Percentiles rank a stretch among this genome's conserved stretches.
phyloP scores from a whole-genome alignment of 1,140 invertebrate genomes.

The Drosophila repleta region DNA sequence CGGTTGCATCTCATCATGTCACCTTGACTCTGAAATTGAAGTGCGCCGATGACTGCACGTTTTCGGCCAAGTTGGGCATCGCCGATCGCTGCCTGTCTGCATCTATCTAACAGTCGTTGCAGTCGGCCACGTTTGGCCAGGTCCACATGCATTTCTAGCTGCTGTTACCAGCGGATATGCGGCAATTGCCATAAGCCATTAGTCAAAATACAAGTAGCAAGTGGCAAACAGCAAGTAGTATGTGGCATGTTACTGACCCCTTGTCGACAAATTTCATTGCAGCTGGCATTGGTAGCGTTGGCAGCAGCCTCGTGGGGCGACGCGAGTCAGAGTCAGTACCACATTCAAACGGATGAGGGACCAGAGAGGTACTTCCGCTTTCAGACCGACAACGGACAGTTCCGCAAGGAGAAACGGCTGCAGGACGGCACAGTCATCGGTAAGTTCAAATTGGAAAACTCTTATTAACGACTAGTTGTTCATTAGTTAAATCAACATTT shows the following conservation, averaged over 20 bases:
- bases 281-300: conserved; percentile 62
- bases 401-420: conserved; percentile 93
- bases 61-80: conserved; percentile 29
- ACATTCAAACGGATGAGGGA: conserved; percentile 96
- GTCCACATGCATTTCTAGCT: conserved; percentile 38
- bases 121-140: conserved; percentile 20
- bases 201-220: conserved; percentile 24
- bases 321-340: conserved; percentile 87
- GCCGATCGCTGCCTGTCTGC: conserved; percentile 35
- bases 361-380: conserved; percentile 93
- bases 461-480: neutral
- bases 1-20: conserved; percentile 62
- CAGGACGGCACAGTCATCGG: conserved; percentile 92
- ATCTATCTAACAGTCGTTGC: conserved; percentile 18
- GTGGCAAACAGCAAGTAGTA: conserved; percentile 10
- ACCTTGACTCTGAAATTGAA: conserved; percentile 73
- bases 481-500: conserved; percentile 1
- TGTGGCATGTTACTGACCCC: conserved; percentile 34
- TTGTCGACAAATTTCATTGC: conserved; percentile 47
- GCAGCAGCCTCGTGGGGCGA: conserved; percentile 59
- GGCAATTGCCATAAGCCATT: conserved; percentile 24
- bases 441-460: conserved; percentile 62
- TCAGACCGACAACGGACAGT: conserved; percentile 94
- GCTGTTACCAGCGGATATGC: conserved; percentile 5
- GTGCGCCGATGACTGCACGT: conserved; percentile 38